Evolutionary conservation across 92 coral and sea anemone species (phyloP).

Genomic region (Umimayanthus kanabou): DNA sequence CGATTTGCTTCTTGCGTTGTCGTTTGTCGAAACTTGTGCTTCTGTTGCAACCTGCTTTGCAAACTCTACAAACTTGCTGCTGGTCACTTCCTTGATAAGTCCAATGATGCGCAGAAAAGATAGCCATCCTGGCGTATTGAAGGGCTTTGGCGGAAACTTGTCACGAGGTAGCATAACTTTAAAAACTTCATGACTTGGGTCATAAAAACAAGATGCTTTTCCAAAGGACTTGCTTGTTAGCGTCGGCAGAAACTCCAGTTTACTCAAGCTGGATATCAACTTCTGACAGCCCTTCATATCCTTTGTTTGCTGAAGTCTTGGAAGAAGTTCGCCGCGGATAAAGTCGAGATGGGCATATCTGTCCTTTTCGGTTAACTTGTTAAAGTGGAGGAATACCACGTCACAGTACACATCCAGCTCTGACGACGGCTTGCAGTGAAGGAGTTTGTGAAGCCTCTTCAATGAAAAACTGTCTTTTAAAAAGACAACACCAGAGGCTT

Average conservation of each 20-base stretch:
- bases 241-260: conserved; percentile 10
- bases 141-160: conserved; percentile 65
- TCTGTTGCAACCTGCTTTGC: conserved; percentile 60
- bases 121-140: conserved; percentile 47
- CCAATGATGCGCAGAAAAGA: conserved; percentile 59
- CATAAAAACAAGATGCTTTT: conserved; percentile 59
- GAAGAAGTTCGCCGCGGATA: conserved; percentile 34
- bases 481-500: conserved; percentile 40
- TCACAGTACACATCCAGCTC: conserved; percentile 62
- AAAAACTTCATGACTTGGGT: conserved; percentile 60
- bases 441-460: conserved; percentile 35
- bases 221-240: background rate
- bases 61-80: conserved; percentile 39
- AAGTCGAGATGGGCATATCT: conserved; percentile 51
- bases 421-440: conserved; percentile 46
- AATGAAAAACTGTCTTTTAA: conserved; percentile 5
- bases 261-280: conserved; percentile 7
- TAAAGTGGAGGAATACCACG: conserved; percentile 51
- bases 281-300: conserved; percentile 14
- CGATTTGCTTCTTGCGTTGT: conserved; percentile 52
- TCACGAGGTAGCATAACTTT: conserved; percentile 51
- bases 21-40: conserved; percentile 14
- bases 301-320: background rate
- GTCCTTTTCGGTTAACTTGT: conserved; percentile 5
- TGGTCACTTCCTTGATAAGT: conserved; percentile 46